A percentile compares a stretch with the other conserved stretches of the same genome.
These are phyloP conservation scores for Theristicus caerulescens DNA, from an alignment of 2,113 vertebrate genomes.

Conservation along the genomic window DNA sequence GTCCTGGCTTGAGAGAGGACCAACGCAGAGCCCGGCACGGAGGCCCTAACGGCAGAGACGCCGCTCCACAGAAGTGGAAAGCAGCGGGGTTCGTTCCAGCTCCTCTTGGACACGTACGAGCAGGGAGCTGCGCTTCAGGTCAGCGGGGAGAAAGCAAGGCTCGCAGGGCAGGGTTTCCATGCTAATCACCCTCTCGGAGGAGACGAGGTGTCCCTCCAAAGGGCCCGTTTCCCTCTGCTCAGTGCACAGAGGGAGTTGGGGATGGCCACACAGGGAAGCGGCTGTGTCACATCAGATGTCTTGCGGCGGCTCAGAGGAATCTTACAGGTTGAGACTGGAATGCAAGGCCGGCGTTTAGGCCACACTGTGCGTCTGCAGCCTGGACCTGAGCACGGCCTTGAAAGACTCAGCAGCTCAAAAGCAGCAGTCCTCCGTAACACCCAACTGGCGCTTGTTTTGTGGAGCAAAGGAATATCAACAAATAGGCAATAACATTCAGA, in stretches of 20 bases:
- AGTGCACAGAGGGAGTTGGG: accelerated
- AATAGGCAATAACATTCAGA: not conserved
- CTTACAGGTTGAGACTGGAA: not conserved
- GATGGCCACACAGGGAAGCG: not conserved
- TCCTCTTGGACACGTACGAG: accelerated
- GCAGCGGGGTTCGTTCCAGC: not conserved
- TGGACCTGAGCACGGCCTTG: not conserved
- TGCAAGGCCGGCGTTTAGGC: not conserved
- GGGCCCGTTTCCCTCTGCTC: not conserved
- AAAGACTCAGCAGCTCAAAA: not conserved
- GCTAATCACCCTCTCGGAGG: not conserved
- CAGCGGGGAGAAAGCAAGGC: not conserved
- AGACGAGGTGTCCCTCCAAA: not conserved
- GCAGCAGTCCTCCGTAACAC: not conserved
- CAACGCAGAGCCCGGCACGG: accelerated
- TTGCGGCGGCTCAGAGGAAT: not conserved
- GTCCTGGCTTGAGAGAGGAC: not conserved
- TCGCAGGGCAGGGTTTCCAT: not conserved
- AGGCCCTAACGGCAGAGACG: not conserved
- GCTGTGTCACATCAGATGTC: not conserved
- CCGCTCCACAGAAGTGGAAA: not conserved
- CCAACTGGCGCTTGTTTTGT: not conserved
- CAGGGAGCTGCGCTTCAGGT: not conserved
- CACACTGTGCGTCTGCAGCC: accelerated
- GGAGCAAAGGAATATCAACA: not conserved